Conservation (phyloP, 2,888 invertebrate species). For the Amphipyra tragopoginis region DNA sequence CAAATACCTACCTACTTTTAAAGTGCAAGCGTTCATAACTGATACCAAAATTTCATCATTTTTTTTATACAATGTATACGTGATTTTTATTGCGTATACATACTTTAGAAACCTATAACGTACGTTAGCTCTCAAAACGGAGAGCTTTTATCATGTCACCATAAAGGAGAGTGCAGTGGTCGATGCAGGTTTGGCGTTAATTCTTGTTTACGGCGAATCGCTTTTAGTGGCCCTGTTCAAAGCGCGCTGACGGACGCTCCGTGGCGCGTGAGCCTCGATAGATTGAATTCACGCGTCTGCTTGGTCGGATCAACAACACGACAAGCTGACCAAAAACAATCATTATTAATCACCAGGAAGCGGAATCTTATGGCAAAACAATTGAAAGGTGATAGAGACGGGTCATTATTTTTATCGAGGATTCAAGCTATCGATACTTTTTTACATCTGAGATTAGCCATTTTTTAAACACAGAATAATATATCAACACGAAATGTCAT, state of each 20-base stretch:
- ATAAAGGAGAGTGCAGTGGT: slow-evolving; percentile 86
- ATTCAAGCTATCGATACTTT: too few species aligned
- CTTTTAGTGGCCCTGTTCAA: slow-evolving; percentile 85
- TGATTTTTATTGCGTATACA: slow-evolving; percentile 36
- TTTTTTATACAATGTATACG: slow-evolving; percentile 2
- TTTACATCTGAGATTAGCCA: too few species aligned
- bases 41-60: not conserved
- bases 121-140: slow-evolving; percentile 73
- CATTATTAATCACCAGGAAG: slow-evolving; percentile 11
- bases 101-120: slow-evolving; percentile 53
- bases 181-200: slow-evolving; percentile 86
- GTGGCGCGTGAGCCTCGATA: slow-evolving; percentile 68
- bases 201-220: slow-evolving; percentile 88
- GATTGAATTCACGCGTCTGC: slow-evolving; percentile 68
- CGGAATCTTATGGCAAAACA: too few species aligned
- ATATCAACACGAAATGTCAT: too few species aligned
- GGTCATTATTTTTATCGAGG: too few species aligned
- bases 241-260: slow-evolving; percentile 57
- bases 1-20: not conserved
- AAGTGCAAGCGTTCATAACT: not conserved
- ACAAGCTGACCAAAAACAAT: slow-evolving; percentile 36
- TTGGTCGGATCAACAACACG: slow-evolving; percentile 24
- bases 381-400: too few species aligned
- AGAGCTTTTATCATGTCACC: slow-evolving; percentile 83
- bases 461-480: too few species aligned